phyloP scores from a whole-genome alignment of 2,888 invertebrate genomes.

The Entomobrya multifasciata region DNA sequence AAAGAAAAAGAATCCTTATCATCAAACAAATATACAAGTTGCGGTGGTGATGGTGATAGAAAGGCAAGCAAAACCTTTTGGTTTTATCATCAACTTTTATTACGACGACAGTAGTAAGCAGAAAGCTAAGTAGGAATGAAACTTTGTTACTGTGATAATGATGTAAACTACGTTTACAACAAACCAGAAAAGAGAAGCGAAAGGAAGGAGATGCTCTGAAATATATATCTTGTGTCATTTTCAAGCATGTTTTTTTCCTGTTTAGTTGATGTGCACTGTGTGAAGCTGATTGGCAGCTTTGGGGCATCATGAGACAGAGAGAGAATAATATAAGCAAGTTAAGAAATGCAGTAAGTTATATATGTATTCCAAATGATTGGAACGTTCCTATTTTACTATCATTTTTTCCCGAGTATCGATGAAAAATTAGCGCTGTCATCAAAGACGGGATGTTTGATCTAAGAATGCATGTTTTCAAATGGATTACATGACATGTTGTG shows the following conservation, averaged over 20 bases:
- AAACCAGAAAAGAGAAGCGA: not conserved
- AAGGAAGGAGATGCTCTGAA: not conserved
- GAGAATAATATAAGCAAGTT: not conserved
- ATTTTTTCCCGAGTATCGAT: conserved; percentile 37
- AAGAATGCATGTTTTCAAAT: conserved; percentile 45
- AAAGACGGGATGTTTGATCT: conserved; percentile 43
- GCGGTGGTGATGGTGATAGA: not conserved
- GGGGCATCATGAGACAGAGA: conserved; percentile 26
- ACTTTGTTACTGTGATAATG: conserved; percentile 5
- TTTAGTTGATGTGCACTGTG: not conserved
- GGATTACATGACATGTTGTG: conserved; percentile 42
- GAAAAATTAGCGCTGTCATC: conserved; percentile 79
- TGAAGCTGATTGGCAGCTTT: not conserved
- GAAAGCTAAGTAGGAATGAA: conserved; percentile 3
- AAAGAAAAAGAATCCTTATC: conserved; percentile 34
- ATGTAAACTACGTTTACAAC: not conserved
- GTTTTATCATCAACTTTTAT: conserved; percentile 55
- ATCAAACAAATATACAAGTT: conserved; percentile 34
- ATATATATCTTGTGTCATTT: too few relatives aligned
- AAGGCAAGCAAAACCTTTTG: conserved; percentile 34
- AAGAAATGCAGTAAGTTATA: not conserved
- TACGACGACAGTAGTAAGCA: not conserved
- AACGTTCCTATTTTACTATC: not conserved
- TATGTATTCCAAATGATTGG: not conserved
- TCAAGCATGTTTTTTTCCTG: not conserved